Evolutionary conservation across 1,140 invertebrate genomes (phyloP).

Genomic region (Carposina sasakii): DNA sequence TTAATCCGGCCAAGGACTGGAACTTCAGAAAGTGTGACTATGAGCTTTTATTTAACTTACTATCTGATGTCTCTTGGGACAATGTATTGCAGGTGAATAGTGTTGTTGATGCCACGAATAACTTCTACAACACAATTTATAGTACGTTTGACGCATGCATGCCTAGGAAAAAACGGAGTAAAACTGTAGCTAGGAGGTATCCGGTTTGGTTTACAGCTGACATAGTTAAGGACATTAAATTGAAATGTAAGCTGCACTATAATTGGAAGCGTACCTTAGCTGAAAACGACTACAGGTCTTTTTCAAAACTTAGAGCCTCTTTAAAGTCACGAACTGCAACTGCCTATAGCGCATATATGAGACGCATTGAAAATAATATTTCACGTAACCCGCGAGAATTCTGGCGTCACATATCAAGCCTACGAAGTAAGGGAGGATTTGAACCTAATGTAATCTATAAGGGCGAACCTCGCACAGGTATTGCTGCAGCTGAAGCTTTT

Average conservation of each 20-base stretch:
- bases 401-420: slow-evolving; percentile 2
- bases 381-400: slow-evolving; percentile 1
- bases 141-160: not conserved
- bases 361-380: not conserved
- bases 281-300: not conserved
- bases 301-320: not conserved
- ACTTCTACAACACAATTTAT: slow-evolving; percentile 5
- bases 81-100: not conserved
- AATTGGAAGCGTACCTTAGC: not conserved
- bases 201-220: slow-evolving; percentile 7
- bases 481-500: slow-evolving; percentile 1
- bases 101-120: not conserved
- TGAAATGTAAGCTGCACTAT: slow-evolving; percentile 1
- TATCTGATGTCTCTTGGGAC: not conserved
- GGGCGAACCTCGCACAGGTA: not conserved
- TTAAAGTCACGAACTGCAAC: not conserved
- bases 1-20: too few relatives aligned
- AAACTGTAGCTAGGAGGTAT: not conserved
- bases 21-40: too few relatives aligned
- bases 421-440: slow-evolving; percentile 3
- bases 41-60: too few relatives aligned
- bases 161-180: not conserved
- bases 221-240: slow-evolving; percentile 3
- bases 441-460: not conserved
- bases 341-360: slow-evolving; percentile 1